These are phyloP conservation scores for Eudemis profundana DNA, from an alignment of 2,888 invertebrate genomes.

Conservation along the genomic window DNA sequence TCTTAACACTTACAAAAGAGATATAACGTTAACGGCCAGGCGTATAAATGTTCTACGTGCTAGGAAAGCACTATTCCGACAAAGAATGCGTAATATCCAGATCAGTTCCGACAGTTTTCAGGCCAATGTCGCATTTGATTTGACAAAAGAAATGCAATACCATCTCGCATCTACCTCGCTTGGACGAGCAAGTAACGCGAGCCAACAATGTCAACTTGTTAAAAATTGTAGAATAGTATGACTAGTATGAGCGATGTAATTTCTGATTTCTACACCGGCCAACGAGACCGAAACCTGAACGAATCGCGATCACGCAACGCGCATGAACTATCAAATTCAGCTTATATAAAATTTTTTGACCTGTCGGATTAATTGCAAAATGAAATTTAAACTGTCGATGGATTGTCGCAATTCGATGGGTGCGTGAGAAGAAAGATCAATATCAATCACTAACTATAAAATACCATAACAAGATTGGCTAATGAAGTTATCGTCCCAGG, in stretches of 20 bases:
- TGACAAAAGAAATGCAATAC: constrained; percentile 16
- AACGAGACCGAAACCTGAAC: constrained; percentile 40
- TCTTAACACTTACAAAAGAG: no score
- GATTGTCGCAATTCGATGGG: constrained; percentile 16
- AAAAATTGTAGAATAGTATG: constrained; percentile 35
- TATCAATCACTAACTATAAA: constrained; percentile 2
- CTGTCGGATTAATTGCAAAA: constrained; percentile 38
- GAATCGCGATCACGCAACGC: constrained; percentile 42
- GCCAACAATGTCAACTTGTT: constrained; percentile 25
- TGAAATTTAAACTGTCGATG: constrained; percentile 34
- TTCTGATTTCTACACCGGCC: constrained; percentile 41
- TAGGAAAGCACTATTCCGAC: no score
- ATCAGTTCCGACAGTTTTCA: constrained; percentile 14
- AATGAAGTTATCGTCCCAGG: neutral
- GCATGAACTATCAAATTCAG: constrained; percentile 43
- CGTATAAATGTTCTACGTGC: no score
- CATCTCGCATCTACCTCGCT: constrained; percentile 3
- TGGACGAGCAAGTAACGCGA: constrained; percentile 12
- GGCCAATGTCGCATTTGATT: constrained; percentile 27
- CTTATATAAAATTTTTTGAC: constrained; percentile 39
- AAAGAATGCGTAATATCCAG: neutral
- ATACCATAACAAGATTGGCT: constrained; percentile 4
- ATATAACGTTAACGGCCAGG: no score
- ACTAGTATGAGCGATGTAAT: constrained; percentile 39
- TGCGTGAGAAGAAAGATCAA: constrained; percentile 10